phyloP scores from a whole-genome alignment of 1,140 invertebrate species.

The Thaumetopoea pityocampa region DNA sequence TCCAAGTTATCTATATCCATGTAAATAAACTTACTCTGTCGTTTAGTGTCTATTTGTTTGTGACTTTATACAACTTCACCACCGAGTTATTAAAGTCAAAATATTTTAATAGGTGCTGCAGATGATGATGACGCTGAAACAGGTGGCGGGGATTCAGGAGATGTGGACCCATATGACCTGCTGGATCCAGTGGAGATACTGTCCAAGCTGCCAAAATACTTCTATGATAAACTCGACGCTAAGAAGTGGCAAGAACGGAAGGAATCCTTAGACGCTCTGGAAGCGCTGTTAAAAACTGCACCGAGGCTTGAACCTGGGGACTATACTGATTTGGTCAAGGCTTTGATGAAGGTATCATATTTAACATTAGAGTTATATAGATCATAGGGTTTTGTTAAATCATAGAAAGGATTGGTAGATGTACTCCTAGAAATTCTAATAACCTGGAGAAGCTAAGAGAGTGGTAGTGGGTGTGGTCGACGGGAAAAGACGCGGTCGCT shows the following conservation, averaged over 20 bases:
- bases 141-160: constrained; percentile 78
- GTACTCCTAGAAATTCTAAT: no score
- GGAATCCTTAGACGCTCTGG: constrained; percentile 89
- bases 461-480: no score
- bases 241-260: constrained; percentile 99
- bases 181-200: constrained; percentile 95
- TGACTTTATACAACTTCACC: no score
- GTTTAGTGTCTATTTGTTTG: no score
- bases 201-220: constrained; percentile 95
- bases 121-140: constrained; percentile 78
- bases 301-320: constrained; percentile 94
- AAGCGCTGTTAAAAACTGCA: constrained; percentile 85
- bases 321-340: constrained; percentile 92
- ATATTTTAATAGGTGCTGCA: constrained; percentile 43
- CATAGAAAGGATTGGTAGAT: no score
- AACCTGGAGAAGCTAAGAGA: no score
- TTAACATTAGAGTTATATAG: no score
- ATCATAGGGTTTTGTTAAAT: no score
- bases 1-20: no score
- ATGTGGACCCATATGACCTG: constrained; percentile 94
- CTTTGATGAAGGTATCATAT: constrained; percentile 88
- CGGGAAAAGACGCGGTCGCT: no score
- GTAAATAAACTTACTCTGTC: no score
- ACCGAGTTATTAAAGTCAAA: no score
- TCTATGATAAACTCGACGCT: constrained; percentile 95